Evolutionary conservation across 2,797 vertebrate genomes (phyloP).

Genomic region (Parauchenoglanis ngamensis): DNA sequence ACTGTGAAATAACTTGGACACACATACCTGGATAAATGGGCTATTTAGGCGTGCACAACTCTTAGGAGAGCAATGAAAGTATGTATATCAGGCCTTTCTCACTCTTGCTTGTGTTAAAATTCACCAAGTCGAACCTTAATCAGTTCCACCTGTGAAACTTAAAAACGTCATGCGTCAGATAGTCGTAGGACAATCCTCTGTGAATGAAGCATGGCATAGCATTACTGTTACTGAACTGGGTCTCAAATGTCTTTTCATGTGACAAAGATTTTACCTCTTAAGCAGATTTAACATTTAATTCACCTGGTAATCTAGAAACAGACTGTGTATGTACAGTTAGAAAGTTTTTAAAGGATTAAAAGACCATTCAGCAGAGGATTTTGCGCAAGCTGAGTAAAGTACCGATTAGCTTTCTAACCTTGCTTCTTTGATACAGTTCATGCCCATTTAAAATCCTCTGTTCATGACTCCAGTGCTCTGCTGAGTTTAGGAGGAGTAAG

Average conservation of each 20-base stretch:
- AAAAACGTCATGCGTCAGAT: slow-evolving; percentile 71
- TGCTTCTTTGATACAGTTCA: slow-evolving; percentile 31
- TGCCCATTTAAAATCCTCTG: slow-evolving; percentile 20
- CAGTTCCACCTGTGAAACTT: slow-evolving; percentile 80
- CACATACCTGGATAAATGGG: slow-evolving; percentile 64
- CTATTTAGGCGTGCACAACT: slow-evolving; percentile 67
- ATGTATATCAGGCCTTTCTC: slow-evolving; percentile 57
- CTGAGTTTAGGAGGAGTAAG: background rate
- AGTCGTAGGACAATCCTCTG: slow-evolving; percentile 69
- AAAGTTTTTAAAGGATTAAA: slow-evolving; percentile 66
- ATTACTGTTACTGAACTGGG: slow-evolving; percentile 49
- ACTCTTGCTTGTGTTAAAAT: slow-evolving; percentile 60
- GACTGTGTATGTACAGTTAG: slow-evolving; percentile 66
- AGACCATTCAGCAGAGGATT: slow-evolving; percentile 60
- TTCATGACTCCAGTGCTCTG: slow-evolving; percentile 12
- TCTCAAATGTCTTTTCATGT: slow-evolving; percentile 57
- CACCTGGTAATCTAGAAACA: slow-evolving; percentile 67
- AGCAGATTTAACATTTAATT: slow-evolving; percentile 69
- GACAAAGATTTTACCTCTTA: slow-evolving; percentile 68
- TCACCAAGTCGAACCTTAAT: slow-evolving; percentile 73
- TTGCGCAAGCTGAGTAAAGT: slow-evolving; percentile 63
- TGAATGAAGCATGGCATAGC: slow-evolving; percentile 62
- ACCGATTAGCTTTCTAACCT: slow-evolving; percentile 55
- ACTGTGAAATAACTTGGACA: slow-evolving; percentile 67
- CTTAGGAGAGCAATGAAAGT: slow-evolving; percentile 70